Evolutionary conservation across 2,888 invertebrate species (phyloP).

Genomic region (Brachyopa scutellaris): DNA sequence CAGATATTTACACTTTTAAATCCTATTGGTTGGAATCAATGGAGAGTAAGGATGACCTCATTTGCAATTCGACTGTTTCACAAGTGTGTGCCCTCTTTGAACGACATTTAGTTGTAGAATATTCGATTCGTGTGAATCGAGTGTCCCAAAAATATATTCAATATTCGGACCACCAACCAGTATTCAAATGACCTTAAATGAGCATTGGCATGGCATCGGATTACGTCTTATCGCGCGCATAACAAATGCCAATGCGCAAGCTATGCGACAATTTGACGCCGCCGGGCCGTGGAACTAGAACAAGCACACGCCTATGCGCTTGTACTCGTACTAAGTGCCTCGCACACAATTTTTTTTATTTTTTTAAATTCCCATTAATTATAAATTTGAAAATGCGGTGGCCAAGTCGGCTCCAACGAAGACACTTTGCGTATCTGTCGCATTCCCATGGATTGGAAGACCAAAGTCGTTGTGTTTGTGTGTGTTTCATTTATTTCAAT

Average conservation of each 20-base stretch:
- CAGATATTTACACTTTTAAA: too few relatives aligned
- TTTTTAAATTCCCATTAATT: background rate
- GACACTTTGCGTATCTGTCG: background rate
- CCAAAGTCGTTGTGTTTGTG: background rate
- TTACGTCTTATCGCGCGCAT: too few relatives aligned
- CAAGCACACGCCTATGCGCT: background rate
- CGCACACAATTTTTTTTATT: background rate
- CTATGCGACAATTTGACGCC: constrained; percentile 37
- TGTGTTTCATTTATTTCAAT: constrained; percentile 6
- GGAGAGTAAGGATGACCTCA: too few relatives aligned
- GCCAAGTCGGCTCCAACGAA: background rate
- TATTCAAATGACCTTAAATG: too few relatives aligned
- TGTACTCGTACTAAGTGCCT: background rate
- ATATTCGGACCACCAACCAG: too few relatives aligned
- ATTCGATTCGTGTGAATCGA: too few relatives aligned
- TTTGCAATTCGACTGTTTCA: too few relatives aligned
- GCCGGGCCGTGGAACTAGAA: background rate
- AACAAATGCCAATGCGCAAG: background rate
- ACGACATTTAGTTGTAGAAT: too few relatives aligned
- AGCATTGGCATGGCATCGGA: too few relatives aligned
- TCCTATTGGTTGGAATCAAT: too few relatives aligned
- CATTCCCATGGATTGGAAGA: background rate
- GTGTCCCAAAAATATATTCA: too few relatives aligned
- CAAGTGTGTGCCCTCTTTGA: too few relatives aligned
- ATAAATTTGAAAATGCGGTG: background rate